Base-by-base conservation (phyloP, 2,888 invertebrate genomes). In the Drosophila quinaria region DNA sequence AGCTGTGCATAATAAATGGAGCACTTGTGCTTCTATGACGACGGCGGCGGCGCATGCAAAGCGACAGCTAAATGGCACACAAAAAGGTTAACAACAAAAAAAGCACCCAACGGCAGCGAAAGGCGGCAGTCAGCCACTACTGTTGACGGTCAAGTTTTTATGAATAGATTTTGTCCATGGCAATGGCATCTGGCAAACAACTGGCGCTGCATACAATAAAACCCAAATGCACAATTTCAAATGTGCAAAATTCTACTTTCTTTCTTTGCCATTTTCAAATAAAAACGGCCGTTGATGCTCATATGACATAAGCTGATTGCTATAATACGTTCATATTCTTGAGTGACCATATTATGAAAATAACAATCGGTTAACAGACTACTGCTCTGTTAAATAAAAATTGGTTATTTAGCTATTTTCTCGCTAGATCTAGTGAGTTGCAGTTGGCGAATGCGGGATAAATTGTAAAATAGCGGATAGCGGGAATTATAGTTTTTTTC, bases 1-100 rank as follows among this genome's bases (percentile, higher is more conserved):
- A 85, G 61, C 83, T 56, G 81, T 70, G 72, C 78, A 89, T 84
- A 84, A 84, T 89, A 84, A 84, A 84, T 84, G 84, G 84, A 84
- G 84, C 89, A 84, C 75, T 80, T 76, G 74, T 47, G 73, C 51
- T 37, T 19, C 41, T 17, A 44, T 50, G 55, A 46, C 42, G 10
- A 37, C 31, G 42, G 58, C 70, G 52, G 84, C 84, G 65, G 60
- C 65, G 69, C 71, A 86, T 73, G 87, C 80, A 88, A 88, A 79
- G 71, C 76, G 86, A 75, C 67, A 79, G 63, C 42, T 75, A 82
- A 74, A 70, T 75, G 78, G 64, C 64, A 67, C 41, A 80, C 77
- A 74, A 80, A 77, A 79, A 70, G 77, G 64, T 80, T 71, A 44
- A 15, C 41, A 65, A 46, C 35, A 44, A 56, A 44, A 42, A 56